These are phyloP conservation scores for Neogale vison DNA, from an alignment of 2,113 vertebrate species.

Conservation along the genomic window DNA sequence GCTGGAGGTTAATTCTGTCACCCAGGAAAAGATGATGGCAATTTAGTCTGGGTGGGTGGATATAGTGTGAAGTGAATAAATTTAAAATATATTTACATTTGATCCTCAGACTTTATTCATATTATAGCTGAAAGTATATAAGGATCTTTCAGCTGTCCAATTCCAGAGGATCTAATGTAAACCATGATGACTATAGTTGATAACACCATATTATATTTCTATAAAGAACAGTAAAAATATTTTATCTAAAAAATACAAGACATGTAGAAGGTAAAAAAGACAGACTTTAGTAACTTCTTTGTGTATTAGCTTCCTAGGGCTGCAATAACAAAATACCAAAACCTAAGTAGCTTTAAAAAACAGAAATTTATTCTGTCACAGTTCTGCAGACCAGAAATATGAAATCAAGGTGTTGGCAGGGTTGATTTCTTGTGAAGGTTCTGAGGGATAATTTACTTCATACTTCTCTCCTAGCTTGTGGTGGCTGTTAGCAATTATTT, in stretches of 20 bases:
- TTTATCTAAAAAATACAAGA: neutral
- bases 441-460: neutral
- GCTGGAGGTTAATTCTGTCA: neutral
- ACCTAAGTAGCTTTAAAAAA: neutral
- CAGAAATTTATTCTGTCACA: neutral
- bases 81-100: neutral
- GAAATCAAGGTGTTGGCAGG: neutral
- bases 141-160: neutral
- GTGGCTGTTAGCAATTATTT: neutral
- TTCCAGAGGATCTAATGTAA: constrained; percentile 1
- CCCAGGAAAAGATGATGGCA: neutral
- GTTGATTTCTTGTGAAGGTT: neutral
- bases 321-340: neutral
- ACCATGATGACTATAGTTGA: neutral
- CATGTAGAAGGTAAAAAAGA: neutral
- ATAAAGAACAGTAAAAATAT: neutral
- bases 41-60: neutral
- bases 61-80: neutral
- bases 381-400: neutral
- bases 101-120: neutral
- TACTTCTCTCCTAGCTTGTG: neutral
- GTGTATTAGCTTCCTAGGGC: neutral
- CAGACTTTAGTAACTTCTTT: neutral
- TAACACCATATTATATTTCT: neutral
- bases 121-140: neutral